Conservation (phyloP, 1,140 invertebrate genomes). For the Heliconius eleuchia region DNA sequence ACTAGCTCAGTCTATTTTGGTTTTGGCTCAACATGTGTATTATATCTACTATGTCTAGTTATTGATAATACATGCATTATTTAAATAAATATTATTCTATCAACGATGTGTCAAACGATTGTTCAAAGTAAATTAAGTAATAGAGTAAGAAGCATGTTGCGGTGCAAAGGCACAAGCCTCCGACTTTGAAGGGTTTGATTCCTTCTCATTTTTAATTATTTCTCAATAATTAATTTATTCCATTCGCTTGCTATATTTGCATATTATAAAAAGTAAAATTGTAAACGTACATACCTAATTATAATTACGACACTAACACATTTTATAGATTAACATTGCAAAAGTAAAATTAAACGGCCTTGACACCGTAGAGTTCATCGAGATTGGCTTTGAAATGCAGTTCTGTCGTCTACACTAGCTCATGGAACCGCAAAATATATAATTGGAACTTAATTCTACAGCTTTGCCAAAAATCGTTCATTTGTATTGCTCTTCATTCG, state of each 20-base stretch:
- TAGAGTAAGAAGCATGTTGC: no score
- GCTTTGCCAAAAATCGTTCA: conserved; percentile 16
- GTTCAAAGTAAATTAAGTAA: no score
- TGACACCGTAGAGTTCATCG: conserved; percentile 30
- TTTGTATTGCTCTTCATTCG: conserved; percentile 18
- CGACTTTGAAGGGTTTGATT: no score
- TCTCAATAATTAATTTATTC: no score
- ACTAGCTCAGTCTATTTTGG: conserved; percentile 68
- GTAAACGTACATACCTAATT: background rate
- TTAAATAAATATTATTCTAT: background rate
- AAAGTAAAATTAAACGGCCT: conserved; percentile 22
- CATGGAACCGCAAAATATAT: conserved; percentile 14
- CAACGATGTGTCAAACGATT: no score
- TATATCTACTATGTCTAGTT: conserved; percentile 30
- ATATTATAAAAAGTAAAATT: background rate
- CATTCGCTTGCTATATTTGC: no score
- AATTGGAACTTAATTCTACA: conserved; percentile 21
- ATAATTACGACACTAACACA: background rate
- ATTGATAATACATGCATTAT: conserved; percentile 30
- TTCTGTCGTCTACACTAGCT: conserved; percentile 12
- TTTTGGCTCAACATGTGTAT: conserved; percentile 55
- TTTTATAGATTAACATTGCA: background rate
- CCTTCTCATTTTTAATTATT: no score
- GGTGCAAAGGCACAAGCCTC: no score
- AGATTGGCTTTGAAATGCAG: conserved; percentile 22